These are phyloP conservation scores for Gari tellinella DNA, from an alignment of 2,888 invertebrate species.

Conservation along the genomic window DNA sequence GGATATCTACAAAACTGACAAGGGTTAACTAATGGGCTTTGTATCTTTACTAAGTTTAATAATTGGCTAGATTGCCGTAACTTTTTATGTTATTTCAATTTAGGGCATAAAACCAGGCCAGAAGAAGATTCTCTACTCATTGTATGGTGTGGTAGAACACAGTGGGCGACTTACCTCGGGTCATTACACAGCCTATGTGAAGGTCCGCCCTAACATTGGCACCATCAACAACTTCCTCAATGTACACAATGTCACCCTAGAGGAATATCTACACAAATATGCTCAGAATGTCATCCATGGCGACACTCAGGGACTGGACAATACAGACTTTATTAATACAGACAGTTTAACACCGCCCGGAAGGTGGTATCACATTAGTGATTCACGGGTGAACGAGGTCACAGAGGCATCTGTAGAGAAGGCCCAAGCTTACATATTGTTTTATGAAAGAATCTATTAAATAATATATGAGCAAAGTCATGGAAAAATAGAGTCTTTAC, in stretches of 20 bases:
- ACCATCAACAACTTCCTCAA: constrained; percentile 73
- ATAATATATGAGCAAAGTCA: no score
- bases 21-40: no score
- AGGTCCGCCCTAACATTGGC: constrained; percentile 86
- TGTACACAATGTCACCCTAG: constrained; percentile 59
- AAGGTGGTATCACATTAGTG: constrained; percentile 97
- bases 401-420: constrained; percentile 91
- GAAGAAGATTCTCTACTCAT: constrained; percentile 91
- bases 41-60: no score
- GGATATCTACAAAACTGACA: no score
- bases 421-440: constrained; percentile 97
- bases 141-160: constrained; percentile 98
- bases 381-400: constrained; percentile 93
- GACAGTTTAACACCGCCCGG: constrained; percentile 85
- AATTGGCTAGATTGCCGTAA: no score
- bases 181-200: constrained; percentile 97
- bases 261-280: constrained; percentile 71
- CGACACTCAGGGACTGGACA: constrained; percentile 46
- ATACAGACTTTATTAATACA: constrained; percentile 62
- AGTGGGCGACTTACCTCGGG: constrained; percentile 95
- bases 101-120: constrained; percentile 86
- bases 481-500: no score
- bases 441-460: constrained; percentile 94
- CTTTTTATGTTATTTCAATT: constrained; percentile 44
- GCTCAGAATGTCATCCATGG: constrained; percentile 55